Conservation (phyloP, 2,888 invertebrate genomes). For the Onthophagus sagittarius region DNA sequence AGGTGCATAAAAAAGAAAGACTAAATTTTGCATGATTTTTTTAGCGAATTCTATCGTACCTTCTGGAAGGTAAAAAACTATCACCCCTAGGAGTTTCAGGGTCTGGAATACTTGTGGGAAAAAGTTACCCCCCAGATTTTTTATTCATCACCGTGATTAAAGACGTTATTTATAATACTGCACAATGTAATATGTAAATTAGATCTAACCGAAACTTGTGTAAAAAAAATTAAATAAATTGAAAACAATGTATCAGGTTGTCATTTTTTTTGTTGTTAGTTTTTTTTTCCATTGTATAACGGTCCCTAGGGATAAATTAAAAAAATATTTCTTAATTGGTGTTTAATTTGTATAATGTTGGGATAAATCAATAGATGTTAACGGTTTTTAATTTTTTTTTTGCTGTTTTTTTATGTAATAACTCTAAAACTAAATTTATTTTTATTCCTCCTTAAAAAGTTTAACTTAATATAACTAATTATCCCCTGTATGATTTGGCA, state of each 20-base stretch:
- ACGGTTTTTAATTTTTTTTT: too few relatives aligned
- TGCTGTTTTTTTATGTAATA: too few relatives aligned
- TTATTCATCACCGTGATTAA: slow-evolving; percentile 37
- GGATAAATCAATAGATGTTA: too few relatives aligned
- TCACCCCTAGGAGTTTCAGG: slow-evolving; percentile 28
- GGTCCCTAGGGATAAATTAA: slow-evolving; percentile 27
- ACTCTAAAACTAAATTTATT: too few relatives aligned
- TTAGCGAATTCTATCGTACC: slow-evolving; percentile 32
- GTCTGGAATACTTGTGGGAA: slow-evolving; percentile 37
- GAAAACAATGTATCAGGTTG: slow-evolving; percentile 38
- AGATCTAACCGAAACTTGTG: neutral
- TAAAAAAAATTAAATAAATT: slow-evolving; percentile 29
- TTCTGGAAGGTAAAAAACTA: slow-evolving; percentile 31
- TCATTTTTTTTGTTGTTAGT: slow-evolving; percentile 39
- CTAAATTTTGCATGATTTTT: slow-evolving; percentile 33
- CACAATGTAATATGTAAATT: neutral
- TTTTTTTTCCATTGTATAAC: slow-evolving; percentile 29
- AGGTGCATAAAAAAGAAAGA: slow-evolving; percentile 28
- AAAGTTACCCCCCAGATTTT: slow-evolving; percentile 37
- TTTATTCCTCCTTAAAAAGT: too few relatives aligned
- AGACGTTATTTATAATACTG: slow-evolving; percentile 37
- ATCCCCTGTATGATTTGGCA: neutral
- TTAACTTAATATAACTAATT: too few relatives aligned
- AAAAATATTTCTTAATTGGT: slow-evolving; percentile 37
- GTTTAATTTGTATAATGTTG: slow-evolving; percentile 27